Base-by-base conservation (phyloP, 2,113 vertebrate species). In the Prinia subflava region DNA sequence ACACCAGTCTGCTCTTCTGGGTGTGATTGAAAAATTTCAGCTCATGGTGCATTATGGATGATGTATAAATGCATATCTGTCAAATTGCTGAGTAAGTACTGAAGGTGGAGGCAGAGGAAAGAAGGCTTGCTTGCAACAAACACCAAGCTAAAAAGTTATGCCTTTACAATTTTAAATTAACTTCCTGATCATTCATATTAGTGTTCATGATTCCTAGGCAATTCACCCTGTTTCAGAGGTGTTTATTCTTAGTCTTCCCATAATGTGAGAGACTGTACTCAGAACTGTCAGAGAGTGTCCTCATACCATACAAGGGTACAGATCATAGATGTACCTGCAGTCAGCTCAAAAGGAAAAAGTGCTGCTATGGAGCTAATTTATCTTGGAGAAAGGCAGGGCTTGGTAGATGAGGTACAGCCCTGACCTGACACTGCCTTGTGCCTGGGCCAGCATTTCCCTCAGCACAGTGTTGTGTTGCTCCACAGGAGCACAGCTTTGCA, bases 11-110 rank as follows among this genome's bases (percentile, higher is more conserved):
- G 57, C 31, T 78, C 47, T 81, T 90, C 60, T 67, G 68, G 9
- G 30, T 49, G 41, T 39, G 46, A 64, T 87, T 89, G 68, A 84
- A 85, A 84, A 78, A 88, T 70, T 83, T 91, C 74, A 75, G 55
- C 56, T 59, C 0, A 0, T 65, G 42, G n/a, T 94, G 81, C 35
- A 35, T 89, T 77, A 81, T 47, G 68, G 52, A 56, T 86, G 31
- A 41, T 81, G 20, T 50, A 23, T 53, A 91, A 89, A 74, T 55
- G 49, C 1, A 0, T 83, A 41, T 44, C 65, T 87, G 16, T 82
- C 73, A 94, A 75, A 89, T 41, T 0, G 2, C 47, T 49, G 39
- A 90, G 39, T 17, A 73, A 62, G 24, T 42, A 19, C 27, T n/a
- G 50, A 64, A 39, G 24, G 44, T n/a, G 24, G 50, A 76, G 9